Evolutionary conservation across 2,797 vertebrate genomes (phyloP).

Genomic region (Anniella stebbinsi): DNA sequence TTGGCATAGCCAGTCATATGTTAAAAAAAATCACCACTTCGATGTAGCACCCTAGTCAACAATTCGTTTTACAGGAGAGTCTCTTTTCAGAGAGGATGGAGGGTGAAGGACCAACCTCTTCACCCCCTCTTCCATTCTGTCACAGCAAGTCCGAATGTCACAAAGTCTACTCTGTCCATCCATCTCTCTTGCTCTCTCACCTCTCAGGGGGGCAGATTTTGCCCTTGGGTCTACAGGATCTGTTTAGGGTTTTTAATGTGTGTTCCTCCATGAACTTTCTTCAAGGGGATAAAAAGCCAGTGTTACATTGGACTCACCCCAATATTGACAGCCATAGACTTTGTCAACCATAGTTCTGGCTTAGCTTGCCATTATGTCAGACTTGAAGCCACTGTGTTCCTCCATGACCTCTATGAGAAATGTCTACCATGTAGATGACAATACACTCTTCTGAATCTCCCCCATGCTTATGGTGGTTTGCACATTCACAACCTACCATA

Average conservation of each 20-base stretch:
- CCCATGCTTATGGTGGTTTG: conserved; percentile 30
- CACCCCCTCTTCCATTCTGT: not conserved
- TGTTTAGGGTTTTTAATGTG: not conserved
- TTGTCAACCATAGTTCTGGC: conserved; percentile 27
- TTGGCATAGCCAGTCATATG: not conserved
- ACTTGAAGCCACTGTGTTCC: not conserved
- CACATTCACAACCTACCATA: conserved; percentile 1
- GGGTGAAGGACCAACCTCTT: not conserved
- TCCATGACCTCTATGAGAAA: not conserved
- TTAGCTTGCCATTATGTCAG: not conserved
- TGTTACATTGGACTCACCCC: not conserved
- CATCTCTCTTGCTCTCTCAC: not conserved
- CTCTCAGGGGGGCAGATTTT: not conserved
- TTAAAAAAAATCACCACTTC: not conserved
- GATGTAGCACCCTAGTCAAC: not conserved
- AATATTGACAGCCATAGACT: not conserved
- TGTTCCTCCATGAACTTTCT: not conserved
- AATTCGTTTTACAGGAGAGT: not conserved
- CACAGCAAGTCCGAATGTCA: no score
- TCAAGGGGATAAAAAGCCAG: not conserved
- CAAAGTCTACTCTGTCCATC: no score
- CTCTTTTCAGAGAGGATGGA: not conserved
- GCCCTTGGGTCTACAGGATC: not conserved
- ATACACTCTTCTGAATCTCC: conserved; percentile 44
- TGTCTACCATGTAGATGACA: conserved; percentile 8